A percentile compares a stretch with the other conserved stretches of the same genome.
Evolutionary conservation across 2,113 vertebrate genomes (phyloP).

Genomic region (Epinephelus cyanopodus): DNA sequence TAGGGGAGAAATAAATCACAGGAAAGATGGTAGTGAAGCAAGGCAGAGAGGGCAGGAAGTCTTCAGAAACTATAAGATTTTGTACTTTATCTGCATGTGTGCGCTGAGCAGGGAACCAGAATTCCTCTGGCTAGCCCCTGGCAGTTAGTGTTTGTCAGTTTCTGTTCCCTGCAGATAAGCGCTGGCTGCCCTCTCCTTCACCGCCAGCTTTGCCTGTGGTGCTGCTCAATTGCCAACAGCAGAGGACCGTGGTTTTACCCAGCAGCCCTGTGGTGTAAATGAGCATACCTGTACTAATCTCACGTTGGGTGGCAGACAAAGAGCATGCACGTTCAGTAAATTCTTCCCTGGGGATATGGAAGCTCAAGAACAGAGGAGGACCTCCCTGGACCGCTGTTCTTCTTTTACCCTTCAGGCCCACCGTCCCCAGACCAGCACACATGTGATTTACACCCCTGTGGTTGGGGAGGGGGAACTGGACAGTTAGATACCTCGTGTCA

Average conservation of each 20-base stretch:
- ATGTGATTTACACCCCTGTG: constrained; percentile 77
- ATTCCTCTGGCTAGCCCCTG: constrained; percentile 45
- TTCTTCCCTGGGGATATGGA: constrained; percentile 7
- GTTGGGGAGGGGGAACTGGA: constrained; percentile 60
- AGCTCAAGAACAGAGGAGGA: constrained; percentile 34
- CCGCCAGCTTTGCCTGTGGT: constrained; percentile 43
- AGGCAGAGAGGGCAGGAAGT: constrained; percentile 26
- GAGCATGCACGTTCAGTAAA: constrained; percentile 3
- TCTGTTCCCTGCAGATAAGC: constrained; percentile 69
- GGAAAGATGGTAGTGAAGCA: constrained; percentile 44
- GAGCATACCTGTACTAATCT: constrained; percentile 36
- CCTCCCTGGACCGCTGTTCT: constrained; percentile 15
- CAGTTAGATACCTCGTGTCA: constrained; percentile 80
- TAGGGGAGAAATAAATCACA: constrained; percentile 51
- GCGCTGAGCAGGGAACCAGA: constrained; percentile 33
- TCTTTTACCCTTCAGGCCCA: constrained; percentile 24
- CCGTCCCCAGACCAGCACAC: constrained; percentile 34
- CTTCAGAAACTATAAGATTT: constrained; percentile 33
- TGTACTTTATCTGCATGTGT: constrained; percentile 53
- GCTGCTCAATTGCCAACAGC: constrained; percentile 33
- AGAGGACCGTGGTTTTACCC: constrained; percentile 34
- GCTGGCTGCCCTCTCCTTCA: constrained; percentile 44
- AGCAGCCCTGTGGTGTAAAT: constrained; percentile 28
- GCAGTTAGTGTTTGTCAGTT: constrained; percentile 32
- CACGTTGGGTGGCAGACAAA: constrained; percentile 23